These are phyloP conservation scores for Microtus ochrogaster DNA, from an alignment of 2,113 vertebrate genomes.

Conservation along the genomic window DNA sequence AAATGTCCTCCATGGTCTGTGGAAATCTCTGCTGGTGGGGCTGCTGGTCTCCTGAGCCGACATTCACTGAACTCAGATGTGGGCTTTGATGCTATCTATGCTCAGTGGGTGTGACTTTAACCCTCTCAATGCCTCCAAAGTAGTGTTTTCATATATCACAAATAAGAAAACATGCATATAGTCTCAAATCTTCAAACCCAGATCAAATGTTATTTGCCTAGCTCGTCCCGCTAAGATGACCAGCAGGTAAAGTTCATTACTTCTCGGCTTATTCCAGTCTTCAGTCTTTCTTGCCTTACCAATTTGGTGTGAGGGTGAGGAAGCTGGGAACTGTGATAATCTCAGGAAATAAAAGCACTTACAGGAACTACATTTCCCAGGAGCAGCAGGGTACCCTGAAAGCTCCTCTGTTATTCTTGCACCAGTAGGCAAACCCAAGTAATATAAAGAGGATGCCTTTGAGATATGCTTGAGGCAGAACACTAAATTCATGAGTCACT, in stretches of 20 bases:
- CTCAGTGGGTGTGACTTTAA: background rate
- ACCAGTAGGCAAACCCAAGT: background rate
- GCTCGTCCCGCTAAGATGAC: background rate
- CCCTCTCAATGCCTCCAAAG: background rate
- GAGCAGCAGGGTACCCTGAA: background rate
- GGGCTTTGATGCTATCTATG: background rate
- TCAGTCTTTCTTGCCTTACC: background rate
- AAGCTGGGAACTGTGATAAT: background rate
- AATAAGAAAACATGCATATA: background rate
- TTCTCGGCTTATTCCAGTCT: background rate
- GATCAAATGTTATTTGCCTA: background rate
- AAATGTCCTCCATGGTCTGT: background rate
- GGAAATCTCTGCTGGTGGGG: background rate
- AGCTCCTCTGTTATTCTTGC: background rate
- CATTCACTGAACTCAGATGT: background rate
- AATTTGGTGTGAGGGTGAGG: background rate
- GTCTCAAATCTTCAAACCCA: slow-evolving; percentile 9
- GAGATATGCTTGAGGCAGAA: background rate
- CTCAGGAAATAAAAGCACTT: background rate
- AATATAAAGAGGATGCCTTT: background rate
- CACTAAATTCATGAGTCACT: background rate
- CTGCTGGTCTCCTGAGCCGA: background rate
- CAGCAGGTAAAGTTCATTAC: background rate
- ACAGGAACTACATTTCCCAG: background rate
- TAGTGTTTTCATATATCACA: background rate